Conservation (phyloP, 1,140 invertebrate genomes). For the Nylanderia fulva region DNA sequence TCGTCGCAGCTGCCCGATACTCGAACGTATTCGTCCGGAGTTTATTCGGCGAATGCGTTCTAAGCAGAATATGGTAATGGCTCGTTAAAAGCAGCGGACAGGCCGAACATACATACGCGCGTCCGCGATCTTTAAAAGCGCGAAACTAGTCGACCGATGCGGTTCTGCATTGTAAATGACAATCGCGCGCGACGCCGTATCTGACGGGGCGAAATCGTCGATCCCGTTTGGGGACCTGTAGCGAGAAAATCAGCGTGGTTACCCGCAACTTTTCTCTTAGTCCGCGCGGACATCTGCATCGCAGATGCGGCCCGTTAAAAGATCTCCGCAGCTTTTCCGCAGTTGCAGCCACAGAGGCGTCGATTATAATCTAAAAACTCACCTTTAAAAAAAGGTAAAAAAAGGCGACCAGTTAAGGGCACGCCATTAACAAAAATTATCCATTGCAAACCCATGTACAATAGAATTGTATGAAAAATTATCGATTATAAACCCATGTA, state of each 20-base stretch:
- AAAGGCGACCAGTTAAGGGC: too few species aligned
- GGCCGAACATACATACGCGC: slow-evolving; percentile 22
- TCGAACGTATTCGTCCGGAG: not conserved
- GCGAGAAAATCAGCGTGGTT: slow-evolving; percentile 45
- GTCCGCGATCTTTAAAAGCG: slow-evolving; percentile 32
- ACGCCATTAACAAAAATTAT: too few species aligned
- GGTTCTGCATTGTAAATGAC: slow-evolving; percentile 69
- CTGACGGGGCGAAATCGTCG: slow-evolving; percentile 8
- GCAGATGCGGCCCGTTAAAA: slow-evolving; percentile 24
- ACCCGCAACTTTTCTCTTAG: slow-evolving; percentile 26
- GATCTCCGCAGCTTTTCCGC: slow-evolving; percentile 4
- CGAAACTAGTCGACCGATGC: slow-evolving; percentile 1
- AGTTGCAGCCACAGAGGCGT: not conserved
- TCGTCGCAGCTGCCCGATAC: not conserved
- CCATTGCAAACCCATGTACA: too few species aligned
- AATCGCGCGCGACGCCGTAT: not conserved
- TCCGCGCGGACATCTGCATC: slow-evolving; percentile 26
- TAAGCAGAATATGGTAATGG: slow-evolving; percentile 68
- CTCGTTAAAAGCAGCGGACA: slow-evolving; percentile 40
- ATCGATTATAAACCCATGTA: too few species aligned
- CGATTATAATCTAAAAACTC: too few species aligned
- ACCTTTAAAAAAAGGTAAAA: too few species aligned
- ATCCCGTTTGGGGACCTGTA: not conserved
- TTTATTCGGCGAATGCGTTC: slow-evolving; percentile 51
- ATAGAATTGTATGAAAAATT: too few species aligned